These are phyloP conservation scores for Habropoda laboriosa DNA, from an alignment of 1,140 invertebrate species.

Conservation along the genomic window DNA sequence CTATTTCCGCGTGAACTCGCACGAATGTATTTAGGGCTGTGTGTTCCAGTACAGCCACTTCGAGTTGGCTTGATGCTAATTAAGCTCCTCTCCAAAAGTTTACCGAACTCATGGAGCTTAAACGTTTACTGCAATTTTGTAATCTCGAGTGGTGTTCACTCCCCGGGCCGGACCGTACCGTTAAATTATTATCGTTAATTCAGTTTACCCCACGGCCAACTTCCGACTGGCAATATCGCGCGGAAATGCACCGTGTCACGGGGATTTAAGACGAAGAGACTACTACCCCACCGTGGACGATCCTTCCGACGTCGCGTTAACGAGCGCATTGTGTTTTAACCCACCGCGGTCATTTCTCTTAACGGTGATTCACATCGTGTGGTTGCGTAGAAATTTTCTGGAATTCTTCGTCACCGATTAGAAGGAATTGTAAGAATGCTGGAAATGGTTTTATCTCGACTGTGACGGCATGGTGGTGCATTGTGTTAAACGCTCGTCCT, in stretches of 20 bases:
- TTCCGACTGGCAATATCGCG: conserved; percentile 15
- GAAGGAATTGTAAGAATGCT: too few species aligned
- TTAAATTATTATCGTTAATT: conserved; percentile 50
- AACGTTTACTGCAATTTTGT: conserved; percentile 50
- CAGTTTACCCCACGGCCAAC: conserved; percentile 32
- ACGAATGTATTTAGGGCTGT: conserved; percentile 52
- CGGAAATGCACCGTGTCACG: background rate
- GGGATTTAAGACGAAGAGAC: conserved; percentile 8
- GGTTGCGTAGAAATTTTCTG: background rate
- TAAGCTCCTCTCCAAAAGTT: conserved; percentile 42
- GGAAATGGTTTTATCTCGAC: too few species aligned
- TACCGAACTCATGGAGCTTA: conserved; percentile 28
- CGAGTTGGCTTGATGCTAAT: conserved; percentile 36
- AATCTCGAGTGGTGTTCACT: conserved; percentile 13
- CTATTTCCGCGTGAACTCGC: conserved; percentile 54
- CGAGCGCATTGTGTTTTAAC: conserved; percentile 16
- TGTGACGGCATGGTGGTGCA: too few species aligned
- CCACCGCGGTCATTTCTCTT: background rate
- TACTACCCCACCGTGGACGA: background rate
- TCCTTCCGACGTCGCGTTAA: conserved; percentile 28
- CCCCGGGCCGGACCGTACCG: background rate
- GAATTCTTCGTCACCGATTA: conserved; percentile 13
- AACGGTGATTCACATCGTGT: background rate
- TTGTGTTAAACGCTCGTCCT: too few species aligned
- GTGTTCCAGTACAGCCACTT: conserved; percentile 7